Evolutionary conservation across 1,140 invertebrate genomes (phyloP), one percentile per base, ranked within the genome.

Genomic region (Meloidogyne hapla): DNA sequence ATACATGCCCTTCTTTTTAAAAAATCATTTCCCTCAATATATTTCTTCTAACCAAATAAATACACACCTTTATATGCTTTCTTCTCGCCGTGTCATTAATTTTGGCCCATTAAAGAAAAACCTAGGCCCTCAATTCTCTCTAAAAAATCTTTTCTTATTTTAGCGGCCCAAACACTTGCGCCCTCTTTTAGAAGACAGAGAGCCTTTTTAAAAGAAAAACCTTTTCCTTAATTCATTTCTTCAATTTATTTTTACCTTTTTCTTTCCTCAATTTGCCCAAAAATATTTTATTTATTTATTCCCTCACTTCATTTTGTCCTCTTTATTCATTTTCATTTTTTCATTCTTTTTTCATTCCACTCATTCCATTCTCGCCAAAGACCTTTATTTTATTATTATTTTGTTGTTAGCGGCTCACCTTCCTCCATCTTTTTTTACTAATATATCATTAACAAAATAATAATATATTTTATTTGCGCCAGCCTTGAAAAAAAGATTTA

Each of bases 91-190:
- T 56, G 48, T 56, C 48, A 56, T 56, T 56, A 56, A 56, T 56
- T 56, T 56, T 56, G 48, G 48, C 48, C 48, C 48, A 56, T 56
- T 56, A 56, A n/a, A 56, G 48, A 56, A n/a, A n/a, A 56, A 56
- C 48, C 48, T 56, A n/a, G 45, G 18, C 48, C 18, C 33, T 33
- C 33, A 33, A 6, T 56, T 56, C 18, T 13, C 48, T n/a, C n/a
- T 56, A 15, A 48, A 15, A 18, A 56, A n/a, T 56, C n/a, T 56
- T n/a, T 56, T 21, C 9, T 42, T 42, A 13, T 42, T 42, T 13
- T 42, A 42, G 40, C 40, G 13, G 40, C 9, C 40, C 40, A 13
- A 42, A 42, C 40, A 42, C 40, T 42, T 42, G 40, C 40, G 40
- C 40, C 13, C 40, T 42, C 40, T 42, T 15, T 42, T 42, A 42